phyloP scores from a whole-genome alignment of 2,888 invertebrate species.

The Amblyjoppa fuscipennis region DNA sequence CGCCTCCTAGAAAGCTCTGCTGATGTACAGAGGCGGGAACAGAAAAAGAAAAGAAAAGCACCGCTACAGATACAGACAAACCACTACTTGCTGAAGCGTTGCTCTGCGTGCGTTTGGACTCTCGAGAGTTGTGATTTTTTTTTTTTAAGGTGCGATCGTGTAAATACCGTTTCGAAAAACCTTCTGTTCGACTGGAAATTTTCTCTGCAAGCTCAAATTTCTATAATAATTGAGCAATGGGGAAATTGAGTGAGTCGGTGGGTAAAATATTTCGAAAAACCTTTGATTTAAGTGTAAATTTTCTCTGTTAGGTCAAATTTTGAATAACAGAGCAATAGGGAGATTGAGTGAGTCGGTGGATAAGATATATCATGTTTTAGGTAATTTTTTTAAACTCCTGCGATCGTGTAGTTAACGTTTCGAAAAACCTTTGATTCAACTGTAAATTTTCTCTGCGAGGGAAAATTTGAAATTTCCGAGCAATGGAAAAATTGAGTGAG shows the following conservation, averaged over 20 bases:
- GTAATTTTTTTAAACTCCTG: too few relatives aligned
- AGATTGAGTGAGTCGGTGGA: too few relatives aligned
- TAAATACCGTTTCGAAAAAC: background rate
- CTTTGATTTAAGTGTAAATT: background rate
- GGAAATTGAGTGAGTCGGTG: too few relatives aligned
- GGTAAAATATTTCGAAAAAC: background rate
- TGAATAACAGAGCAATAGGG: too few relatives aligned
- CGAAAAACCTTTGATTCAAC: background rate
- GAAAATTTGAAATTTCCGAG: too few relatives aligned
- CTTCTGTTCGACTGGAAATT: background rate
- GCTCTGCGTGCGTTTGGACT: slow-evolving; percentile 68
- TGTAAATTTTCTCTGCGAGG: too few relatives aligned
- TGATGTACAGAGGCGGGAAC: slow-evolving; percentile 82
- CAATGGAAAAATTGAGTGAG: too few relatives aligned
- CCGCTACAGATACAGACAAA: slow-evolving; percentile 83
- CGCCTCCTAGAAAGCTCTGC: slow-evolving; percentile 84
- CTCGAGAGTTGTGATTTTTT: slow-evolving; percentile 9
- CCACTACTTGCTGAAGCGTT: slow-evolving; percentile 80
- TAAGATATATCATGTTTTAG: too few relatives aligned
- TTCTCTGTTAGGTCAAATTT: too few relatives aligned
- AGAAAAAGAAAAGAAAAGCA: slow-evolving; percentile 83
- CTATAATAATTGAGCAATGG: too few relatives aligned
- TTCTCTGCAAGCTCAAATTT: too few relatives aligned
- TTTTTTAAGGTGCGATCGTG: background rate
- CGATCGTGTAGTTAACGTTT: background rate